Evolutionary conservation across 2,888 invertebrate genomes (phyloP), one percentile per base, ranked within the genome.

Genomic region (Strigamia crassipes): DNA sequence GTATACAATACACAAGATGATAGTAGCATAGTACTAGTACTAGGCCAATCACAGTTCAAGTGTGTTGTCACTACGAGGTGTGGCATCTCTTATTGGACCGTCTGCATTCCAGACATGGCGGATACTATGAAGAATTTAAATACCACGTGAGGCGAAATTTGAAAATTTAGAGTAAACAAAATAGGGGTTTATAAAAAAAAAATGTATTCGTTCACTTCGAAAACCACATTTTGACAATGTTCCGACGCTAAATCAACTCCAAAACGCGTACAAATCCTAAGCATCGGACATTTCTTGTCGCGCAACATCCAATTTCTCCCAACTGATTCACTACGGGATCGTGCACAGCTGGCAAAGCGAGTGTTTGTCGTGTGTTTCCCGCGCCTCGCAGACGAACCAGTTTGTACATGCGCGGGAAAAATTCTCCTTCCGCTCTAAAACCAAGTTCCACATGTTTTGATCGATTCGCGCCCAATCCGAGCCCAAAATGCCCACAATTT

Each of bases 311-410:
- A 85, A 84, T 85, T 86, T 86, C 85, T 86, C 86, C 85, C 85
- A 84, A 85, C 84, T 34, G 73, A 82, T 42, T 42, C 51, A 82
- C 85, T 85, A 86, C 85, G 84, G 77, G 77, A 80, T 83, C 85
- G 85, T 85, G 85, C 84, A 85, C 85, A 85, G 86, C 86, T 86
- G 86, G 80, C 78, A 31, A 78, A 38, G 85, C 85, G 86, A 85
- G 85, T 85, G 86, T 86, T 86, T 85, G 85, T 85, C 84, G 41
- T 83, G 61, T 61, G 85, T 85, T 86, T 87, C 87, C 86, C 87
- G 86, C 86, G 86, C 86, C 86, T 86, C 86, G 85, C 86, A 85
- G 86, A 85, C 86, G 83, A 81, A 84, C 82, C 84, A 83, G 84
- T 84, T 81, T 73, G 77, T 77, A 27, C 66, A 73, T 66, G 77